Conservation (phyloP, 2,113 vertebrate species). For the Gracilinanus agilis region DNA sequence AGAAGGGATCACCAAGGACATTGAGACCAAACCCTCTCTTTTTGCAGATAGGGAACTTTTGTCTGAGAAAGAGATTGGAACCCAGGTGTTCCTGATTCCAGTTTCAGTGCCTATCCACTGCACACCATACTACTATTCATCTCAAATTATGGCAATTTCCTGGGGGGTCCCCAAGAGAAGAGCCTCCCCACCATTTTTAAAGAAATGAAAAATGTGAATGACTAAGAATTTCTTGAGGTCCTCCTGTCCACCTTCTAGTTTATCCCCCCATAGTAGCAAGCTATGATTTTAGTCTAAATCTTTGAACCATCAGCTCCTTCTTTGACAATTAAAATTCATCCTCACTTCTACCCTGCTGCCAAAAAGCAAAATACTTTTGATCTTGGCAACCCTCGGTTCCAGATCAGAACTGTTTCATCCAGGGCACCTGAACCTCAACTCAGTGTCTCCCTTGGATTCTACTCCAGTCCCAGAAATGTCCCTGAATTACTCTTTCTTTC, state of each 20-base stretch:
- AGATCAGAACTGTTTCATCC: not conserved
- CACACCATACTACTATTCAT: not conserved
- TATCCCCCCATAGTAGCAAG: not conserved
- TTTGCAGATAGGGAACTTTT: not conserved
- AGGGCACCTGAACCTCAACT: not conserved
- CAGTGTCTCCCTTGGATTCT: constrained; percentile 3
- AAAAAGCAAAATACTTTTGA: not conserved
- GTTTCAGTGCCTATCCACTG: not conserved
- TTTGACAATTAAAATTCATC: not conserved
- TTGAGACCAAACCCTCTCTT: not conserved
- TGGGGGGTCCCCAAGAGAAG: not conserved
- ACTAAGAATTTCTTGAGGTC: not conserved
- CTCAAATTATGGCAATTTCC: not conserved
- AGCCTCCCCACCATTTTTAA: not conserved
- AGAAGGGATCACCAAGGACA: not conserved
- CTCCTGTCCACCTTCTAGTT: not conserved
- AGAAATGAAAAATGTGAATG: not conserved
- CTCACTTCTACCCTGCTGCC: not conserved
- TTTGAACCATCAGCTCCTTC: not conserved
- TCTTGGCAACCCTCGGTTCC: not conserved
- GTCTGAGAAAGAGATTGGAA: not conserved
- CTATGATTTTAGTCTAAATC: not conserved
- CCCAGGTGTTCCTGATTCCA: not conserved
- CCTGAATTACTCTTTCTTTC: not conserved
- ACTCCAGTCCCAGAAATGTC: not conserved